Percentiles rank a stretch among this genome's conserved stretches.
Evolutionary conservation across 2,113 vertebrate species (phyloP).

Genomic region (Forbesichthys papilliferus): DNA sequence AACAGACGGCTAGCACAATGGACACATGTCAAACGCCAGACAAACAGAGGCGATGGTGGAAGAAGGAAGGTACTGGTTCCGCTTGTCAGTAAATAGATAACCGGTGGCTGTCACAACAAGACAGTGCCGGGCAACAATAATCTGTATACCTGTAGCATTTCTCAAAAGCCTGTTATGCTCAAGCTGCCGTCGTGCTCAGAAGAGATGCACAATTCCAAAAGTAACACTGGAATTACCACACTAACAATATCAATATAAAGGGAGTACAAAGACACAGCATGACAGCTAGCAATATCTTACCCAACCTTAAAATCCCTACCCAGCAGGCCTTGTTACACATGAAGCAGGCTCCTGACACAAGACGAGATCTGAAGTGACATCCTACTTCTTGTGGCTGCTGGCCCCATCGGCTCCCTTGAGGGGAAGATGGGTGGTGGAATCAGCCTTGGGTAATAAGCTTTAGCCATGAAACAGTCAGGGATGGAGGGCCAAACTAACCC

Average conservation of each 20-base stretch:
- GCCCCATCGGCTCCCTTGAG: constrained; percentile 9
- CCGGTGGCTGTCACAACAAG: constrained; percentile 44
- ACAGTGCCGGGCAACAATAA: neutral
- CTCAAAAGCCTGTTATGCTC: neutral
- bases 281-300: neutral
- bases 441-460: constrained; percentile 53
- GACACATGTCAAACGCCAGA: constrained; percentile 61
- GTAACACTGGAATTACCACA: neutral
- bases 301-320: neutral
- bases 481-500: constrained; percentile 2
- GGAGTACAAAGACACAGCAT: neutral
- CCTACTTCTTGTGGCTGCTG: constrained; percentile 42
- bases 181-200: too few relatives aligned
- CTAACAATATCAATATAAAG: neutral
- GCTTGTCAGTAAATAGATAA: constrained; percentile 53
- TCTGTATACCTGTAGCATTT: constrained; percentile 22
- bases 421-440: constrained; percentile 22
- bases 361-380: constrained; percentile 46
- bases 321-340: constrained; percentile 9
- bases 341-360: constrained; percentile 12
- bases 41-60: constrained; percentile 1
- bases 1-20: constrained; percentile 42
- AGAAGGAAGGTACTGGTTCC: constrained; percentile 25
- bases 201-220: neutral
- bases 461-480: constrained; percentile 8